Evolutionary conservation across 2,888 invertebrate species (phyloP), one percentile per base, ranked within the genome.

Genomic region (Omphaloscelis lunosa): DNA sequence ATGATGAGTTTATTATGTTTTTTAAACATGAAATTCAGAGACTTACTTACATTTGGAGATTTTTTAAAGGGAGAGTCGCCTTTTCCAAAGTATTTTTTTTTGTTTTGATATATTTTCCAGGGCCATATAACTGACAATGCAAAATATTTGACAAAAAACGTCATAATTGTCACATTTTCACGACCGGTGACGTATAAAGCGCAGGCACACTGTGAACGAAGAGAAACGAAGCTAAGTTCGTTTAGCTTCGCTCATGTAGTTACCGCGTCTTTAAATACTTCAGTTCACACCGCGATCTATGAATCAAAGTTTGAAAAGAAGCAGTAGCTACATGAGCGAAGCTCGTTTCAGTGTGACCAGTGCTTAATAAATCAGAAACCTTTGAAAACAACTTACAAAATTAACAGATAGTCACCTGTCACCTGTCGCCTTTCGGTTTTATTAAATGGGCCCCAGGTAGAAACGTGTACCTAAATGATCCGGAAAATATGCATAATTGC

Each of bases 1-100:
- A 56, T 48, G 58, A 80, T 45, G 58, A 53, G 27, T 59, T 78
- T 72, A 72, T 79, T 58, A 20, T 59, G 4, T 41, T 51, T 53
- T n/a, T 1, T 15, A 29, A 58, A 51, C 51, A 41, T 12, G 2
- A 17, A 51, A 58, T 58, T 65, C 11, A 20, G 27, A 51, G 65
- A 45, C 27, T 27, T 45, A 20, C 27, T 66, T 48, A 39, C 11
- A 45, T 17, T 5, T 66, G 20, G 3, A 45, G 4, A 8, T 61
- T 70, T 20, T 23, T 62, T 11, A 29, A 27, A 27, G 20, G 51
- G 1, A 7, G 51, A 20, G 23, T 39, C n/a, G 6, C 1, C 17
- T n/a, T n/a, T 65, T n/a, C 6, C 6, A n/a, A n/a, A 0, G 0
- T 5, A 17, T 20, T 41, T 65, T 27, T 65, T 7, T 41, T 65